Evolutionary conservation across 2,888 invertebrate genomes (phyloP).

Genomic region (Cremastinae sp.): DNA sequence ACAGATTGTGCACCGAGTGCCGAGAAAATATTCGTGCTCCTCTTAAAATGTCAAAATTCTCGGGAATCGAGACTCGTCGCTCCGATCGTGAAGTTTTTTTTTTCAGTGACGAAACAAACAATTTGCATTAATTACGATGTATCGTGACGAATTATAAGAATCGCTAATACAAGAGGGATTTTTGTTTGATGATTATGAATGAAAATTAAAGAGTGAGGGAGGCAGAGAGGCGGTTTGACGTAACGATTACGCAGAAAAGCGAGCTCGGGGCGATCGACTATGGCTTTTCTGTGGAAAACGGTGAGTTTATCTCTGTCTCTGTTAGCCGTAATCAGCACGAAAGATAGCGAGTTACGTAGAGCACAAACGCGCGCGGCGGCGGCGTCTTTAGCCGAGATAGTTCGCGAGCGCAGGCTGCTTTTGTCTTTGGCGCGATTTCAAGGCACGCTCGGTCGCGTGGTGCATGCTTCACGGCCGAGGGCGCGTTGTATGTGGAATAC

Average conservation of each 20-base stretch:
- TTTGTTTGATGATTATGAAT: no score
- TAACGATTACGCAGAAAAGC: constrained; percentile 24
- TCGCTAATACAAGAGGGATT: no score
- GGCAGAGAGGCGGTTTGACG: no score
- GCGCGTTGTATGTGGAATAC: constrained; percentile 44
- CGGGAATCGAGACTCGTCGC: not conserved
- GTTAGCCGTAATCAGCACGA: constrained; percentile 15
- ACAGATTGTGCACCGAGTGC: no score
- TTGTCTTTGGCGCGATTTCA: constrained; percentile 58
- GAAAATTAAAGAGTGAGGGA: no score
- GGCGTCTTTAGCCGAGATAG: constrained; percentile 34
- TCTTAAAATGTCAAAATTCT: no score
- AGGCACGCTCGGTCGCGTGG: constrained; percentile 46
- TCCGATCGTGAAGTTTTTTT: not conserved
- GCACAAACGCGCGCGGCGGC: constrained; percentile 5
- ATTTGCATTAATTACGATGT: not conserved
- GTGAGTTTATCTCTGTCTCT: constrained; percentile 45
- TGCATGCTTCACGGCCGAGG: constrained; percentile 37
- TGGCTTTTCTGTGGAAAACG: constrained; percentile 28
- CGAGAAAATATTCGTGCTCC: no score
- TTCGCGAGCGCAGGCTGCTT: constrained; percentile 43
- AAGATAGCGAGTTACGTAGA: constrained; percentile 35
- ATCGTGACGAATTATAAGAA: no score
- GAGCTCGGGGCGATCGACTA: constrained; percentile 25
- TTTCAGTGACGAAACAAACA: not conserved